Conservation (phyloP, 2,888 invertebrate species). For the Folsomia candida region DNA sequence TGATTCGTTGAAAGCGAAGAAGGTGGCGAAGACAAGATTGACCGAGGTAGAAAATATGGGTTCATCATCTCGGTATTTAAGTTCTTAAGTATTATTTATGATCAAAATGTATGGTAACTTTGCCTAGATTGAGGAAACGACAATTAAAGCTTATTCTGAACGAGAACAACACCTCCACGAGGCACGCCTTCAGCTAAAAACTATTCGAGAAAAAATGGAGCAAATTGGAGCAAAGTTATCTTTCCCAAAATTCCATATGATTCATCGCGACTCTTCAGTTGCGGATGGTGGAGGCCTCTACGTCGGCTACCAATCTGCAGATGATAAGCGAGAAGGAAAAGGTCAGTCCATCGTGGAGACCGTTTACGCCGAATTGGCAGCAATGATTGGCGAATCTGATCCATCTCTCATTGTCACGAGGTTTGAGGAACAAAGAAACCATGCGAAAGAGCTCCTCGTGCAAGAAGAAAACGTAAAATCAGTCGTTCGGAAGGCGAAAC, state of each 20-base stretch:
- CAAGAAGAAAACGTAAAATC: conserved; percentile 43
- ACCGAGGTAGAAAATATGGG: conserved; percentile 4
- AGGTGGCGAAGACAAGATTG: conserved; percentile 33
- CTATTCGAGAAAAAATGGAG: conserved; percentile 50
- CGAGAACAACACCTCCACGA: conserved; percentile 47
- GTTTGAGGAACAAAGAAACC: conserved; percentile 44
- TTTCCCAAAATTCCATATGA: conserved; percentile 49
- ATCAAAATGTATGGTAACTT: background rate
- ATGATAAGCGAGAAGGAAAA: conserved; percentile 31
- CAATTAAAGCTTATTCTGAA: conserved; percentile 41
- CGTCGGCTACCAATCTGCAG: conserved; percentile 1
- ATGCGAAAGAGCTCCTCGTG: conserved; percentile 37
- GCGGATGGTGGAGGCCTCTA: conserved; percentile 45
- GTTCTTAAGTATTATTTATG: background rate
- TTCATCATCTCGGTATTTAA: background rate
- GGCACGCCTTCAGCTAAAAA: conserved; percentile 42
- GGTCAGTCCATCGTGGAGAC: conserved; percentile 38
- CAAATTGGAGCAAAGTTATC: conserved; percentile 45
- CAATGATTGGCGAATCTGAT: conserved; percentile 48
- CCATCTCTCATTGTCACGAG: conserved; percentile 40
- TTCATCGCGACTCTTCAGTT: conserved; percentile 48
- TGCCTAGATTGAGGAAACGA: conserved; percentile 40
- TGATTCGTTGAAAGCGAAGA: conserved; percentile 43
- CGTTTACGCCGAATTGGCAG: conserved; percentile 42
- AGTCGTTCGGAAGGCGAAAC: conserved; percentile 44